Base-by-base conservation (phyloP, 1,140 invertebrate genomes). In the Drosophila arizonae region DNA sequence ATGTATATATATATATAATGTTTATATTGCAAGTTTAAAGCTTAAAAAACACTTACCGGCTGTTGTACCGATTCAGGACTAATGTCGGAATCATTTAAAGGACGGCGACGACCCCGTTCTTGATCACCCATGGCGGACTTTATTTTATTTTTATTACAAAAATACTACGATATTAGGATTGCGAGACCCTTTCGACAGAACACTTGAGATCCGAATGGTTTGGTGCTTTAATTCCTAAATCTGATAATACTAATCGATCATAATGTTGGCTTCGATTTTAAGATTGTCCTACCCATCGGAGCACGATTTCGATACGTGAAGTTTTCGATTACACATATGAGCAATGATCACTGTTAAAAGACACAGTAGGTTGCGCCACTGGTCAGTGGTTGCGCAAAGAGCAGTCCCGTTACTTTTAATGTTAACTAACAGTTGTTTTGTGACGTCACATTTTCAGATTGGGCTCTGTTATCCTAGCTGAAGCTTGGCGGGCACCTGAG, bases 81-180 rank as follows among this genome's bases (percentile, higher is more conserved):
- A 15, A 41, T 39, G 24, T 10, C 56, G 39, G 43, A 52, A 13
- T 21, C 8, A 10, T 63, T 30, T 1, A 65, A 72, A 11, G 68
- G 67, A 24, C 80, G 75, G 3, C 80, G 80, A 10, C 80, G 77
- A 41, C 77, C 80, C n/a, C 80, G 76, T 51, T 67, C 71, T 60
- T 82, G 74, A 46, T 82, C 80, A n/a, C 43, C 43, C 71, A 72
- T 72, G n/a, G 0, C 11, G 30, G 5, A 33, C 4, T 30, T 30
- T 30, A 2, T 15, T 45, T 41, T 5, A 24, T 24, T 6, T 5
- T 15, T 45, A 15, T 13, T n/a, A 21, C n/a, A 5, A 39, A 56
- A 17, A 17, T 17, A 28, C 4, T 6, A 21, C 4, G 15, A 8
- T 39, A 48, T 6, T 4, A 15, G 41, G 13, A 30, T 15, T 13